A percentile compares a stretch with the other conserved stretches of the same genome.
Conservation (phyloP, 2,113 vertebrate genomes). For the Siniperca knerii region DNA sequence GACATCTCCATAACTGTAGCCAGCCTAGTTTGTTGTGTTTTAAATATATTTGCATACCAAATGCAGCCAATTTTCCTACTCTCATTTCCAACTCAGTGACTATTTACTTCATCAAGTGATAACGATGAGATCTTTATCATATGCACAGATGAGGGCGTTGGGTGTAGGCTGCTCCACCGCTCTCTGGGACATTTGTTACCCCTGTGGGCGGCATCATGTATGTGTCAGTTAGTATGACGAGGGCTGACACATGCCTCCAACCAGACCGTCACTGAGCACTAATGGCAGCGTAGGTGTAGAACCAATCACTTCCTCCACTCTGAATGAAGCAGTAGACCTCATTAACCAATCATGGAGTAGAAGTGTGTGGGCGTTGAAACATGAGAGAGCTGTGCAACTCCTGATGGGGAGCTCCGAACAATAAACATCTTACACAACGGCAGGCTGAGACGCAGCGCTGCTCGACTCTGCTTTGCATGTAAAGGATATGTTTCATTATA, state of each 20-base stretch:
- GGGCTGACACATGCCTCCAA: slow-evolving; percentile 62
- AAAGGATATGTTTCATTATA: slow-evolving; percentile 39
- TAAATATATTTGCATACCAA: slow-evolving; percentile 54
- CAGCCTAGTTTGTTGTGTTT: slow-evolving; percentile 20
- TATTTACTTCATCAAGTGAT: slow-evolving; percentile 47
- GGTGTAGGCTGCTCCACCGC: slow-evolving; percentile 48
- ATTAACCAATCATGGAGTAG: slow-evolving; percentile 79
- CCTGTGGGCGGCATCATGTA: slow-evolving; percentile 56
- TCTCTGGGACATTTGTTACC: slow-evolving; percentile 44
- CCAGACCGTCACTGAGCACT: slow-evolving; percentile 43
- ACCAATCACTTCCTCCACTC: slow-evolving; percentile 65
- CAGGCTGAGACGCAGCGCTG: not conserved
- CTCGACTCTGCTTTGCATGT: not conserved
- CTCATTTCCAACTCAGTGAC: slow-evolving; percentile 37
- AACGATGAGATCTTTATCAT: slow-evolving; percentile 53
- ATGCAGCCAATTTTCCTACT: slow-evolving; percentile 46
- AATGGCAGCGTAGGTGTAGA: slow-evolving; percentile 73
- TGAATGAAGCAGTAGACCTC: slow-evolving; percentile 59
- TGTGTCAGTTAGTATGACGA: slow-evolving; percentile 66
- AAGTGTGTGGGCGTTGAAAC: slow-evolving; percentile 69
- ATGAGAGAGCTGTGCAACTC: slow-evolving; percentile 43
- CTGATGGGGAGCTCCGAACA: slow-evolving; percentile 65
- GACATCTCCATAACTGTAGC: slow-evolving; percentile 32
- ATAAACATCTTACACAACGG: slow-evolving; percentile 71
- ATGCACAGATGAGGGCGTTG: slow-evolving; percentile 44